Percentiles rank a stretch among this genome's conserved stretches.
These are phyloP conservation scores for Andrena minutula DNA, from an alignment of 2,888 invertebrate species.

Conservation along the genomic window DNA sequence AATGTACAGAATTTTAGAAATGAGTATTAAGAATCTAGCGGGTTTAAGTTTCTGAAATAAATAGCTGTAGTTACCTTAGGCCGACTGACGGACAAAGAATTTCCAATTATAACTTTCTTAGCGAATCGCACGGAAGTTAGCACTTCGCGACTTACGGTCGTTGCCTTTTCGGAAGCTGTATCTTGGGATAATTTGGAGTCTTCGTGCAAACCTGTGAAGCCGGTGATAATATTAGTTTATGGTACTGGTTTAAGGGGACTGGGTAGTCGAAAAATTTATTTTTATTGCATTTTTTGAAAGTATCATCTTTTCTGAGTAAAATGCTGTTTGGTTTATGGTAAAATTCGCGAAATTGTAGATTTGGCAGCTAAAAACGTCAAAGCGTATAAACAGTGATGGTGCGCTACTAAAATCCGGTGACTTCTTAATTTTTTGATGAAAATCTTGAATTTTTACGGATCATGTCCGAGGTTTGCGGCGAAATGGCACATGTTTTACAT, in stretches of 20 bases:
- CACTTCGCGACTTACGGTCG: constrained; percentile 71
- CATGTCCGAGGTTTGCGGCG: no score
- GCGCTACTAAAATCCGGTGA: no score
- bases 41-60: background rate
- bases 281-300: no score
- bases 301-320: no score
- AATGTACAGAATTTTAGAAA: constrained; percentile 16
- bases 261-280: no score
- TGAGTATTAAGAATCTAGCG: background rate
- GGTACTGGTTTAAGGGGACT: background rate
- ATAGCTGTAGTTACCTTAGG: constrained; percentile 52
- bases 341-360: no score
- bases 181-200: constrained; percentile 77
- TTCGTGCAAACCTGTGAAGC: constrained; percentile 71
- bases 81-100: constrained; percentile 54
- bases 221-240: constrained; percentile 6
- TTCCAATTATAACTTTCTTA: constrained; percentile 81
- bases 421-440: no score
- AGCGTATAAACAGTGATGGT: no score
- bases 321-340: no score
- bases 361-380: no score
- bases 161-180: constrained; percentile 71
- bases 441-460: no score
- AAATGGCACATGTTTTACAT: no score
- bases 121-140: constrained; percentile 81